Conservation (phyloP, 2,113 vertebrate species). For the Girardinichthys multiradiatus region DNA sequence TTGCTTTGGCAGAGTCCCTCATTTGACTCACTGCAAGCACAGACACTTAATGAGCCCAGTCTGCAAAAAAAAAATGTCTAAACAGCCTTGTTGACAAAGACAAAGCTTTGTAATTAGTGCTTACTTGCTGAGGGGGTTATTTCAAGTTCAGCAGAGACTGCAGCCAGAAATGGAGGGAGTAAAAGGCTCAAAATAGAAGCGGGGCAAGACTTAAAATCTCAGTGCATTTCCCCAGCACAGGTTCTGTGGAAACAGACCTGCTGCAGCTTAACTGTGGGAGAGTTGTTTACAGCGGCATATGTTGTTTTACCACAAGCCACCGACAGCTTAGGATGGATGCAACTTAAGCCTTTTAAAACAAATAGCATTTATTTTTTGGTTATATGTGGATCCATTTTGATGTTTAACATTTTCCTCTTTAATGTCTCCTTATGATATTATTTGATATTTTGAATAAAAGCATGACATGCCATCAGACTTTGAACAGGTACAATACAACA, state of each 20-base stretch:
- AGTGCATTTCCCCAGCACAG: slow-evolving; percentile 7
- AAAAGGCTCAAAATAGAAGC: slow-evolving; percentile 51
- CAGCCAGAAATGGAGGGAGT: slow-evolving; percentile 29
- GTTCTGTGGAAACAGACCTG: slow-evolving; percentile 43
- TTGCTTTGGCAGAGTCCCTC: slow-evolving; percentile 28
- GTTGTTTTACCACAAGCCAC: slow-evolving; percentile 36
- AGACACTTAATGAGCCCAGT: slow-evolving; percentile 69
- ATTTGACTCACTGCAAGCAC: slow-evolving; percentile 31
- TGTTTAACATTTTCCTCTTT: not conserved
- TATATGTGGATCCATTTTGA: not conserved
- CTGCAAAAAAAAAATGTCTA: slow-evolving; percentile 47
- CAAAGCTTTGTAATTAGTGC: slow-evolving; percentile 63
- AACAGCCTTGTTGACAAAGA: slow-evolving; percentile 65
- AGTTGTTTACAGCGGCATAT: slow-evolving; percentile 12
- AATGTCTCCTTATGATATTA: not conserved
- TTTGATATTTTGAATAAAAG: not conserved
- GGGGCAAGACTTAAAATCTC: slow-evolving; percentile 19
- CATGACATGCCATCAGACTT: not conserved
- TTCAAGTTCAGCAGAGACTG: slow-evolving; percentile 48
- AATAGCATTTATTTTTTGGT: not conserved
- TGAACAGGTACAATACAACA: not conserved
- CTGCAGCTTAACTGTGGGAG: slow-evolving; percentile 18
- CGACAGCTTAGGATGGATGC: slow-evolving; percentile 15
- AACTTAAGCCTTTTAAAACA: slow-evolving; percentile 17
- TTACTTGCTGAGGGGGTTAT: slow-evolving; percentile 41